Evolutionary conservation across 2,888 invertebrate genomes (phyloP), one percentile per base, ranked within the genome.

Genomic region (Dorcus hopei): DNA sequence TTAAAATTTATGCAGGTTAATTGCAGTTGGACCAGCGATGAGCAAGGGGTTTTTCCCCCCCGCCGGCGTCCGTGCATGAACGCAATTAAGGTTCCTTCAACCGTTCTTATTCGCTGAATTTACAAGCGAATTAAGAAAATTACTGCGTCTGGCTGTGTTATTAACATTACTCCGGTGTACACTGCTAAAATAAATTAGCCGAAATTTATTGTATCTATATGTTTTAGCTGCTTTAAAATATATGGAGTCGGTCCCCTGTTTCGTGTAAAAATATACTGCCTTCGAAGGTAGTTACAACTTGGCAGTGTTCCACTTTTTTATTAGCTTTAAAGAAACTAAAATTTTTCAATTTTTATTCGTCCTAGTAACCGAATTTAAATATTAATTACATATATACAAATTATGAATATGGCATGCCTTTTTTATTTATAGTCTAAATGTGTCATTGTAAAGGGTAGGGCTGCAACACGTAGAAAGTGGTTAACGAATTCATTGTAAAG

Each of bases 61-160:
- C 48, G 19, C 26, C 19, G 26, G 19, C 26, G 61, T 67, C 65
- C 72, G 69, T 71, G 69, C 69, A 70, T 65, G 64, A 70, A 62
- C 69, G 68, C 68, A 70, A 72, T 72, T 72, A 72, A 66, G 66
- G 69, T 65, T 67, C 68, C 68, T 70, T 66, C 67, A 68, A 63
- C 68, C 68, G 66, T 71, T 71, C 70, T 71, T 69, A 70, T 70
- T 70, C 69, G 66, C 54, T 65, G 66, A 70, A 71, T 71, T 72
- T 70, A 70, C 67, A 67, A 63, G 66, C 64, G 68, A 72, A 71
- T 73, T 73, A 71, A 70, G 70, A 68, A 71, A 70, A 71, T 72
- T 69, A 68, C 67, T 63, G 66, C 68, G 68, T 68, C 68, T 71
- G 69, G 62, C 65, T 56, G 64, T 64, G 67, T 70, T 71, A 69